A percentile compares a stretch with the other conserved stretches of the same genome.
Conservation (phyloP, 1,140 invertebrate species). For the Charaxes varanes region DNA sequence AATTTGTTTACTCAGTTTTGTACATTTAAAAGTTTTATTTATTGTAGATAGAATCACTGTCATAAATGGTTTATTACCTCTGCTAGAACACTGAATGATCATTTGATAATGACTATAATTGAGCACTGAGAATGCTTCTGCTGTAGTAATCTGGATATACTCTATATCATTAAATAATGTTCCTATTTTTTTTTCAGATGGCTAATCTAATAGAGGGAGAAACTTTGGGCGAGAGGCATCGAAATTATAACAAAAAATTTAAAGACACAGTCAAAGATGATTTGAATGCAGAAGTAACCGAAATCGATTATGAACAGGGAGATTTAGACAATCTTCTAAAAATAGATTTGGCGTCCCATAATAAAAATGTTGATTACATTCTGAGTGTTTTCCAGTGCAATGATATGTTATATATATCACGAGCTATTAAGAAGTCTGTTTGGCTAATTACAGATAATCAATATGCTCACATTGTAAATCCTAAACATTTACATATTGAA, state of each 20-base stretch:
- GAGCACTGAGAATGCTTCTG: no score
- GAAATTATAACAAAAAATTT: conserved; percentile 37
- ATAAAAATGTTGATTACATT: conserved; percentile 35
- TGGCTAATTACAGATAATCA: conserved; percentile 41
- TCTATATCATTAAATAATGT: no score
- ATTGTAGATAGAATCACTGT: no score
- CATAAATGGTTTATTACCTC: no score
- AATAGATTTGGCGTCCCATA: conserved; percentile 40
- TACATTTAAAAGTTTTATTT: no score
- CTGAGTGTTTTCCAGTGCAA: conserved; percentile 33
- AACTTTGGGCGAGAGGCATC: conserved; percentile 43
- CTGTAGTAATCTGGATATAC: no score
- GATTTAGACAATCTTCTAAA: conserved; percentile 43
- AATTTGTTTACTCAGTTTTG: no score
- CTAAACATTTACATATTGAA: conserved; percentile 30
- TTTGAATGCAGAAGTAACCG: conserved; percentile 7
- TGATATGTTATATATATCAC: conserved; percentile 44
- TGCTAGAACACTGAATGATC: no score
- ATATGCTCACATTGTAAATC: conserved; percentile 43
- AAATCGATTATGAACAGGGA: conserved; percentile 26
- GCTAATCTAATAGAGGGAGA: conserved; percentile 32
- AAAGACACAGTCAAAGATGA: conserved; percentile 19
- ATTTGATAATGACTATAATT: no score
- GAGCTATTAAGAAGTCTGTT: conserved; percentile 33
- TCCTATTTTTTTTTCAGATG: no score